Conservation (phyloP, 2,888 invertebrate genomes). For the Crepidodera aurea region DNA sequence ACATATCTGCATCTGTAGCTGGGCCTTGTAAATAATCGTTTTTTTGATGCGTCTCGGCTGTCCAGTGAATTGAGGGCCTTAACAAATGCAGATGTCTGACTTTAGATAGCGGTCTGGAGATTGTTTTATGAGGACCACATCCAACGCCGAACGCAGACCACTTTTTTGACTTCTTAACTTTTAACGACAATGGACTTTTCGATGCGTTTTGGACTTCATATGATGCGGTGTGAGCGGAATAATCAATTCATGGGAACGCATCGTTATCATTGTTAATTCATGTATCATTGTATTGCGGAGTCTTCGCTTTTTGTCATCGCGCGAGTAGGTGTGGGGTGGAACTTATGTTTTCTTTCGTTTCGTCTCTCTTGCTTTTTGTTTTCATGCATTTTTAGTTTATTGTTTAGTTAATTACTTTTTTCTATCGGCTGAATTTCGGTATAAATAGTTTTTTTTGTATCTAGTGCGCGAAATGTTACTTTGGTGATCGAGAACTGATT, state of each 20-base stretch:
- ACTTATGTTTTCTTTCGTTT: constrained; percentile 2
- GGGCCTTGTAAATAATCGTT: constrained; percentile 49
- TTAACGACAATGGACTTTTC: constrained; percentile 41
- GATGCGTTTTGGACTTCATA: constrained; percentile 39
- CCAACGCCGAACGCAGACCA: constrained; percentile 49
- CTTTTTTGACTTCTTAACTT: constrained; percentile 49
- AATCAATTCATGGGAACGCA: constrained; percentile 60
- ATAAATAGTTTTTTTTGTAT: too few relatives aligned
- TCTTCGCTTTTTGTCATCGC: constrained; percentile 1
- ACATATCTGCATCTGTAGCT: constrained; percentile 41
- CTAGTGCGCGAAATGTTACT: too few relatives aligned
- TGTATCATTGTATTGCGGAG: constrained; percentile 48
- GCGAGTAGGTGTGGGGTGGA: constrained; percentile 5
- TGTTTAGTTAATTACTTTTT: too few relatives aligned
- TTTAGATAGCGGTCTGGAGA: constrained; percentile 52
- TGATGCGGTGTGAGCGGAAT: constrained; percentile 55
- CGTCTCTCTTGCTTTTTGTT: too few relatives aligned
- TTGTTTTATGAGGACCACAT: constrained; percentile 56
- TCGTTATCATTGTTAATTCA: constrained; percentile 55
- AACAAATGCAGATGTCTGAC: constrained; percentile 50
- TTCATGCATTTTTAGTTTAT: too few relatives aligned
- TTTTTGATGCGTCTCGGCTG: constrained; percentile 44
- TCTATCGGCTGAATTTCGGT: too few relatives aligned
- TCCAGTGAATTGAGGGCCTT: constrained; percentile 37
- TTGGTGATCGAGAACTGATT: too few relatives aligned